phyloP scores from a whole-genome alignment of 2,797 vertebrate genomes.

The Acrossocheilus wenchowensis region DNA sequence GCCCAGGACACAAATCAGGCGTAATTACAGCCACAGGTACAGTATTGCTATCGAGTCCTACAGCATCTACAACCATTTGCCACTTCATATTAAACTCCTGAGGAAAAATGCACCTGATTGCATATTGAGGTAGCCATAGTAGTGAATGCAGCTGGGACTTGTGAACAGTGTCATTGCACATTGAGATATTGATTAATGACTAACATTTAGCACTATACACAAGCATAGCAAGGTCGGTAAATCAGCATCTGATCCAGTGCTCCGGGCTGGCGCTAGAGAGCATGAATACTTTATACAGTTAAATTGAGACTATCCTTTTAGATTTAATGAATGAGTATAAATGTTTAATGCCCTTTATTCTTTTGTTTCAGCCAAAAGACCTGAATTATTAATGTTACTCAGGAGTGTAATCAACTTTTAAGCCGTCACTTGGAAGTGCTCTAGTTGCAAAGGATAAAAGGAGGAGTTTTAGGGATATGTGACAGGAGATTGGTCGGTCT shows the following conservation, averaged over 20 bases:
- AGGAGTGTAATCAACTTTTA: conserved; percentile 46
- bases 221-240: not conserved
- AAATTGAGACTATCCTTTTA: conserved; percentile 33
- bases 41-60: not conserved
- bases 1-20: not conserved
- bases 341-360: conserved; percentile 40
- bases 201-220: conserved; percentile 27
- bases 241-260: conserved; percentile 26
- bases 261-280: not conserved
- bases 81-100: not conserved
- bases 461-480: not conserved
- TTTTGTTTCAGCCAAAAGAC: conserved; percentile 34
- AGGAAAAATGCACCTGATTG: conserved; percentile 2
- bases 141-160: not conserved
- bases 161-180: not conserved
- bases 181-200: conserved; percentile 25
- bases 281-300: conserved; percentile 40
- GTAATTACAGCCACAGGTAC: conserved; percentile 24
- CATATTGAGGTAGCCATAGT: not conserved
- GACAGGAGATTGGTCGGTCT: not conserved
- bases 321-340: conserved; percentile 37
- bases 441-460: not conserved
- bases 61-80: not conserved
- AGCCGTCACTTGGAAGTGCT: conserved; percentile 16
- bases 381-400: conserved; percentile 35